Evolutionary conservation across 1,140 invertebrate genomes (phyloP).

Genomic region (Drosophila biarmipes): DNA sequence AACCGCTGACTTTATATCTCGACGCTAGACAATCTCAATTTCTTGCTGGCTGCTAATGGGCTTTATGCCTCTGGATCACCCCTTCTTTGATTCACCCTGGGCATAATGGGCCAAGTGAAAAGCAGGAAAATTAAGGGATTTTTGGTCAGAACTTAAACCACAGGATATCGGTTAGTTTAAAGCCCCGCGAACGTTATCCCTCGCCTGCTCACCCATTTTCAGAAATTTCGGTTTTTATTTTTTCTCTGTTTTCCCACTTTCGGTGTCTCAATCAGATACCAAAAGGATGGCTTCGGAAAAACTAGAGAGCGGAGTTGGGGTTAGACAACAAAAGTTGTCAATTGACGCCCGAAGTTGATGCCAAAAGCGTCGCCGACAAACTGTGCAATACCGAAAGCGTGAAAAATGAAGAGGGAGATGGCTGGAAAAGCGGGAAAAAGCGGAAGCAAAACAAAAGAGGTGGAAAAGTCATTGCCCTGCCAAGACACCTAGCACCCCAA

Average conservation of each 20-base stretch:
- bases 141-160: conserved; percentile 8
- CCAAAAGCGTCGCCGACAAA: conserved; percentile 53
- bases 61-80: conserved; percentile 23
- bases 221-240: conserved; percentile 25
- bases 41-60: conserved; percentile 50
- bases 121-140: background rate
- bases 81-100: background rate
- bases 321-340: conserved; percentile 74
- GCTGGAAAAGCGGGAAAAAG: conserved; percentile 9
- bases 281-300: conserved; percentile 39
- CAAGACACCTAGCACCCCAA: background rate
- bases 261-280: conserved; percentile 78
- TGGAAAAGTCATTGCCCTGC: conserved; percentile 75
- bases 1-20: conserved; percentile 14
- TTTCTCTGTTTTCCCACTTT: conserved; percentile 51
- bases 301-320: conserved; percentile 13
- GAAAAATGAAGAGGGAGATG: conserved; percentile 10
- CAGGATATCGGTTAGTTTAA: conserved; percentile 34
- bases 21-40: conserved; percentile 58
- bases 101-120: conserved; percentile 2
- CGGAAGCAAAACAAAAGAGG: conserved; percentile 56
- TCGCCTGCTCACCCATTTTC: conserved; percentile 2
- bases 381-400: conserved; percentile 43
- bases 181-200: conserved; percentile 15
- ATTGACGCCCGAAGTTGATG: conserved; percentile 79